Conservation (phyloP, 2,113 vertebrate species). For the Rhadina sibilatrix region DNA sequence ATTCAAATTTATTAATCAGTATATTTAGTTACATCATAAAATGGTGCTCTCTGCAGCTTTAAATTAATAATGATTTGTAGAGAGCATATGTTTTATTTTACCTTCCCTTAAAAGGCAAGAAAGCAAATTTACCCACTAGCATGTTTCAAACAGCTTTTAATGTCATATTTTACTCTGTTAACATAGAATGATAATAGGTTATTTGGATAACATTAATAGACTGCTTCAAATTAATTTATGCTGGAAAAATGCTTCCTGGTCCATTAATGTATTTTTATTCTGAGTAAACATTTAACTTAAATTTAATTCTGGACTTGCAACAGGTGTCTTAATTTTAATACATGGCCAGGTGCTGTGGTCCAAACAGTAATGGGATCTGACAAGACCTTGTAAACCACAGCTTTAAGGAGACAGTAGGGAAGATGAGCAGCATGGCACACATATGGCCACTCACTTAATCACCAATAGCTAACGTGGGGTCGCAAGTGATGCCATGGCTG, state of each 20-base stretch:
- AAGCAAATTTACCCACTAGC: not conserved
- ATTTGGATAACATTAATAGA: not conserved
- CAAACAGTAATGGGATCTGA: not conserved
- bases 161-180: not conserved
- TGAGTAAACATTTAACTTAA: not conserved
- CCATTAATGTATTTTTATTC: not conserved
- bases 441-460: not conserved
- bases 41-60: not conserved
- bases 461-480: rapidly evolving
- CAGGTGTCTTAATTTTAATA: not conserved
- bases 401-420: not conserved
- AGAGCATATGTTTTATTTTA: not conserved
- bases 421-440: not conserved
- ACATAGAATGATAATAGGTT: not conserved
- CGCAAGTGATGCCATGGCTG: rapidly evolving
- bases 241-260: not conserved
- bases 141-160: not conserved
- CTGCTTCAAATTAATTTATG: not conserved
- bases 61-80: not conserved
- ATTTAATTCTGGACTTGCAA: not conserved
- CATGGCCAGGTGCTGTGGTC: not conserved
- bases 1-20: not conserved
- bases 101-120: not conserved
- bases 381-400: not conserved
- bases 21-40: not conserved